Evolutionary conservation across 1,140 invertebrate species (phyloP), one percentile per base, ranked within the genome.

Genomic region (Anagrus nilaparvatae): DNA sequence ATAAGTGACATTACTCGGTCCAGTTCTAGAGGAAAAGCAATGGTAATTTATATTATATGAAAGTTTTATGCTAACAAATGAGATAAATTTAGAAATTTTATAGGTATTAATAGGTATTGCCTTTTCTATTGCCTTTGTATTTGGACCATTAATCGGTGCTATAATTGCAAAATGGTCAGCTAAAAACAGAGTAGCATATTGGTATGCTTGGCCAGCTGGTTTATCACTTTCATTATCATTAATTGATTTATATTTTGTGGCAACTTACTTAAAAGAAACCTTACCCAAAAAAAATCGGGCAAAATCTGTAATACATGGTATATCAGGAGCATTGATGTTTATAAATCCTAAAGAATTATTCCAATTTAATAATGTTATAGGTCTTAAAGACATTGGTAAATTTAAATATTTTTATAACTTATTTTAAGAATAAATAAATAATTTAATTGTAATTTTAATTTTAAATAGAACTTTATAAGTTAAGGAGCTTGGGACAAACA

Each of bases 51-150:
- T 44, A 39, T 38, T 31, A 32, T 23, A 43, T 30, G 40, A 44
- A 39, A 39, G 33, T 50, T 39, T 29, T 49, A 35, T 39, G 8
- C 20, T 40, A 16, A 44, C 46, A 31, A 20, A 27, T 31, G 1
- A 21, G 43, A 18, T 28, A 47, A 41, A 32, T 43, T 30, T 39
- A n/a, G n/a, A n/a, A n/a, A n/a, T n/a, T 59, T 77, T 78, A 51
- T 67, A 93, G 89, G 95, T 96, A 13, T 63, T 97, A 21, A 84
- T 99, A 44, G 96, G 96, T 12, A 82, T 97, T 54, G 92, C 95
- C 5, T 99, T 99, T 71, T 97, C 94, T 1, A 67, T 99, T 40
- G 95, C 93, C 12, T 99, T 99, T 66, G 88, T 97, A 48, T 67
- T 97, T 47, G 95, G 96, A 1, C 96, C 95, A 17, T 71, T 92